Percentiles rank a stretch among this genome's conserved stretches.
These are phyloP conservation scores for Pagrus major DNA, from an alignment of 2,113 vertebrate species.

Conservation along the genomic window DNA sequence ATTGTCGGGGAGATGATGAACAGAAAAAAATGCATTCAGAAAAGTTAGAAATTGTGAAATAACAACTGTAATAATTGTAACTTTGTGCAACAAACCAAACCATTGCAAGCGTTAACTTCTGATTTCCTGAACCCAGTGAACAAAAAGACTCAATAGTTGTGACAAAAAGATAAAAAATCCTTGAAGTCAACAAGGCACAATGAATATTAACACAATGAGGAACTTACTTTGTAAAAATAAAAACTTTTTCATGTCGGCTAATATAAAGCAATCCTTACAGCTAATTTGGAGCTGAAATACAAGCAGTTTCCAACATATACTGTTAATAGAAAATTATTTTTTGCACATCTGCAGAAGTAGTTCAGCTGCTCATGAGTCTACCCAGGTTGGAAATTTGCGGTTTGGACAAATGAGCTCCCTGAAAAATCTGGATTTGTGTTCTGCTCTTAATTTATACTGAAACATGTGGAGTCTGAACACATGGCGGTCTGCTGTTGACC, in stretches of 20 bases:
- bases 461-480: conserved; percentile 40
- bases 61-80: no score
- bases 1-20: no score
- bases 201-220: no score
- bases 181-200: no score
- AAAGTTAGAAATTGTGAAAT: no score
- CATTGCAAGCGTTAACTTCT: no score
- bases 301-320: conserved; percentile 52
- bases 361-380: conserved; percentile 48
- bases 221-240: neutral
- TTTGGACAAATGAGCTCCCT: conserved; percentile 54
- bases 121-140: no score
- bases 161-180: no score
- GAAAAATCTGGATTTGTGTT: conserved; percentile 63
- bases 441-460: conserved; percentile 35
- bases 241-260: neutral
- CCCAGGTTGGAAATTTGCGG: conserved; percentile 56
- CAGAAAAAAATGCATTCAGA: no score
- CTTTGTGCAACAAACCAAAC: no score
- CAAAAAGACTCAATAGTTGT: no score
- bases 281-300: conserved; percentile 38
- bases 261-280: conserved; percentile 18
- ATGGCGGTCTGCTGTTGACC: conserved; percentile 65
- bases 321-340: conserved; percentile 61
- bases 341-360: conserved; percentile 70